Evolutionary conservation across 2,113 vertebrate species (phyloP).

Genomic region (Pteropus alecto): DNA sequence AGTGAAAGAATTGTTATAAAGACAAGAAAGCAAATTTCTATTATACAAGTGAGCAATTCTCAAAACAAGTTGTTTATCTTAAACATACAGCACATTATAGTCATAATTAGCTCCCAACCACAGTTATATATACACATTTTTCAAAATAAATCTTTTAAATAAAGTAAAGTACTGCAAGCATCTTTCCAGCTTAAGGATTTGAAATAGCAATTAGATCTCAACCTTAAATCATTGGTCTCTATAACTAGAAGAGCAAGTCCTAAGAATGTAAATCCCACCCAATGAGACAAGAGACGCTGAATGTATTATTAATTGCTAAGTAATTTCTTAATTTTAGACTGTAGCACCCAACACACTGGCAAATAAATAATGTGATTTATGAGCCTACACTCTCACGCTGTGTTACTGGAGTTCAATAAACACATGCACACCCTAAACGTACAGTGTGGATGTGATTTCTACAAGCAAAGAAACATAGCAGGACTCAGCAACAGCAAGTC

Average conservation of each 20-base stretch:
- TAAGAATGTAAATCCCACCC: constrained; percentile 60
- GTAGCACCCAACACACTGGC: not conserved
- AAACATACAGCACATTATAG: not conserved
- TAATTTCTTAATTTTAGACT: constrained; percentile 66
- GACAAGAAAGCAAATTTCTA: constrained; percentile 7
- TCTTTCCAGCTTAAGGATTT: constrained; percentile 47
- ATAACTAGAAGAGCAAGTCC: constrained; percentile 42
- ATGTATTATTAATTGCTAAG: constrained; percentile 68
- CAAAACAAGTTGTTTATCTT: constrained; percentile 6
- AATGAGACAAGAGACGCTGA: constrained; percentile 54
- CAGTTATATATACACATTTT: not conserved
- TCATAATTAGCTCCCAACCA: constrained; percentile 19
- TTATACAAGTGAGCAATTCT: not conserved
- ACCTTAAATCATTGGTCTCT: constrained; percentile 57
- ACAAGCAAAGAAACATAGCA: not conserved
- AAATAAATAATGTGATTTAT: constrained; percentile 61
- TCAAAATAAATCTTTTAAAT: constrained; percentile 51
- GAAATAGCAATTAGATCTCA: constrained; percentile 63
- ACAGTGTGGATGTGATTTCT: not conserved
- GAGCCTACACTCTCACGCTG: not conserved
- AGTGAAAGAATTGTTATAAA: constrained; percentile 5
- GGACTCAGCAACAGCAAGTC: constrained; percentile 7
- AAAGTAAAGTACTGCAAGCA: constrained; percentile 44
- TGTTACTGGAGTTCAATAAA: constrained; percentile 43
- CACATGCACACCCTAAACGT: not conserved